These are phyloP conservation scores for Toxotes lorentzi DNA, from an alignment of 2,797 vertebrate species.

Conservation along the genomic window DNA sequence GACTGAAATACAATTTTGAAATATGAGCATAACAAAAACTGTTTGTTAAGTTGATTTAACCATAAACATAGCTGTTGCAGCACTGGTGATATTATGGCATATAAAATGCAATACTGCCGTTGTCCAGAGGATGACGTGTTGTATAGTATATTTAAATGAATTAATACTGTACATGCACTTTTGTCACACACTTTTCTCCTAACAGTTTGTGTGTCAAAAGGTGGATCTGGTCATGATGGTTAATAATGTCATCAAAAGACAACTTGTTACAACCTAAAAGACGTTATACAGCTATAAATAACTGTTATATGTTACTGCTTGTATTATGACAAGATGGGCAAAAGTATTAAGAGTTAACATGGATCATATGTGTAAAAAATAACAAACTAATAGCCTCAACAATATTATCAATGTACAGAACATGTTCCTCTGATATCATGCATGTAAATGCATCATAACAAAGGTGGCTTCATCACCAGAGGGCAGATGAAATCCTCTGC, in stretches of 20 bases:
- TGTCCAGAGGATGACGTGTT: background rate
- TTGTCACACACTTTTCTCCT: background rate
- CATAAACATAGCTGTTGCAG: background rate
- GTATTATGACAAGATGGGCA: background rate
- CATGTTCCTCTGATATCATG: background rate
- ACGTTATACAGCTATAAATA: background rate
- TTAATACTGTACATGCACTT: background rate
- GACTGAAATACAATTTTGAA: background rate
- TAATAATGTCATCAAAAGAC: background rate
- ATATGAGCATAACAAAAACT: background rate
- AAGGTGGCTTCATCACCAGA: constrained; percentile 2
- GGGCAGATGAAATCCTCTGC: background rate
- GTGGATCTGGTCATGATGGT: background rate
- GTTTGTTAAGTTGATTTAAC: background rate
- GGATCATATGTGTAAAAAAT: background rate
- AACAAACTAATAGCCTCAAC: background rate
- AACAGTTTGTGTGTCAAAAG: background rate
- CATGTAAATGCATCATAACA: background rate
- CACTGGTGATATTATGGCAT: background rate
- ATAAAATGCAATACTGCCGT: background rate
- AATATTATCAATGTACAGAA: background rate
- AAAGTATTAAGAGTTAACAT: background rate
- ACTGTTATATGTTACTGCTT: background rate
- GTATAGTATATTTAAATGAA: background rate
- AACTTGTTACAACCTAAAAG: background rate